Evolutionary conservation across 2,888 invertebrate genomes (phyloP).

Genomic region (Elegia similella): DNA sequence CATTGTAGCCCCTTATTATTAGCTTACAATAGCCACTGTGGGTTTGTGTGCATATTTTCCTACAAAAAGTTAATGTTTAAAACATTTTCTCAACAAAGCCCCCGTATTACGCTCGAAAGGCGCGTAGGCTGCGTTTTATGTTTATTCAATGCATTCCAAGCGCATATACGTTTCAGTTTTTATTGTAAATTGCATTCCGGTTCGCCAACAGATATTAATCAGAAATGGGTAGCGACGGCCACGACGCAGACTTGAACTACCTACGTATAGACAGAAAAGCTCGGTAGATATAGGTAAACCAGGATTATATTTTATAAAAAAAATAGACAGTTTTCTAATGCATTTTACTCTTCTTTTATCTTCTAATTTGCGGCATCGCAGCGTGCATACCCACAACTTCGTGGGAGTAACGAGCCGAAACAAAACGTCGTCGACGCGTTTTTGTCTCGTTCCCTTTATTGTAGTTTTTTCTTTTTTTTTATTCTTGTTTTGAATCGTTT

Average conservation of each 20-base stretch:
- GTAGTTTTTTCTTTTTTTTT: slow-evolving; percentile 37
- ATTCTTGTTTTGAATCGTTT: slow-evolving; percentile 58
- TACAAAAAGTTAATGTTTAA: slow-evolving; percentile 39
- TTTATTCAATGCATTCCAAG: slow-evolving; percentile 41
- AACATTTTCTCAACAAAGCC: slow-evolving; percentile 34
- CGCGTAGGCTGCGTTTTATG: slow-evolving; percentile 27
- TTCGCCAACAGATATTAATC: slow-evolving; percentile 21
- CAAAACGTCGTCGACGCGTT: slow-evolving; percentile 50
- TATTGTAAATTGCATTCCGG: slow-evolving; percentile 21
- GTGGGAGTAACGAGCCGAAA: slow-evolving; percentile 59
- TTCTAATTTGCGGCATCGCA: slow-evolving; percentile 43
- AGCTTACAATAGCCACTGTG: slow-evolving; percentile 44
- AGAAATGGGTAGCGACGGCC: slow-evolving; percentile 2
- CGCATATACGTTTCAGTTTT: slow-evolving; percentile 31
- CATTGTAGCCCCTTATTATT: slow-evolving; percentile 31
- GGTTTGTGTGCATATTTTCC: slow-evolving; percentile 40
- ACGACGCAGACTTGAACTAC: not conserved
- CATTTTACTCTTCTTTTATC: too few relatives aligned
- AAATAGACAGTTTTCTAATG: not conserved
- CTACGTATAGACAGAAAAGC: not conserved
- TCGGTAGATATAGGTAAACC: too few relatives aligned
- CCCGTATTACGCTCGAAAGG: slow-evolving; percentile 28
- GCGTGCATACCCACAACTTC: slow-evolving; percentile 26
- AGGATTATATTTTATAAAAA: too few relatives aligned
- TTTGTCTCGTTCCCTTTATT: slow-evolving; percentile 36